Conservation (phyloP, 1,140 invertebrate genomes). For the Penaeus indicus region DNA sequence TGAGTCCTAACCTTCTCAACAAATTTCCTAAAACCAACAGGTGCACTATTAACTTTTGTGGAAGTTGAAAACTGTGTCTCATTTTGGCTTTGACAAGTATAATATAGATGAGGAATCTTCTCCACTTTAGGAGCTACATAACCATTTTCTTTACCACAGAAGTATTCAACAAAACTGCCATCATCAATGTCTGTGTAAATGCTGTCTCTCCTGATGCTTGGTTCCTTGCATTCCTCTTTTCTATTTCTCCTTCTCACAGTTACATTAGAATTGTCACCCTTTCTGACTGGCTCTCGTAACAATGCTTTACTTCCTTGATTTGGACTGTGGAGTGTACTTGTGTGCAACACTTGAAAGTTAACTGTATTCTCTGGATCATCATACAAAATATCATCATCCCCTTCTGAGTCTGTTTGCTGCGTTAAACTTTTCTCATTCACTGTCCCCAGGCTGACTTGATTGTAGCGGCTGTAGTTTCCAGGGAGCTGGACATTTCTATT, state of each 20-base stretch:
- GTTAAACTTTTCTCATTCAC: too few species aligned
- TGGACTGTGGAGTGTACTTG: not conserved
- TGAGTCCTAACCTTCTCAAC: constrained; percentile 48
- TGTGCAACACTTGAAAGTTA: too few species aligned
- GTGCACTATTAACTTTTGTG: constrained; percentile 49
- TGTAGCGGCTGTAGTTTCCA: too few species aligned
- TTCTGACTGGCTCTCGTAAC: not conserved
- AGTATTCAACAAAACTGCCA: constrained; percentile 64
- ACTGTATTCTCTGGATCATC: too few species aligned
- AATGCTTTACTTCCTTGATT: not conserved
- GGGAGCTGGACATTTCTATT: too few species aligned
- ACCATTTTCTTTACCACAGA: constrained; percentile 46
- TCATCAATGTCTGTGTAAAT: constrained; percentile 64
- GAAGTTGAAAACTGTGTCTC: constrained; percentile 65
- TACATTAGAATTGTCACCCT: not conserved
- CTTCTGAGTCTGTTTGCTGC: too few species aligned
- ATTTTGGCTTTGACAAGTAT: constrained; percentile 62
- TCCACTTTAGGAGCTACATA: constrained; percentile 20
- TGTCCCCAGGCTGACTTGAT: too few species aligned
- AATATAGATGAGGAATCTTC: constrained; percentile 51
- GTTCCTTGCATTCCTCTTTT: not conserved
- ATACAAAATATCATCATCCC: too few species aligned
- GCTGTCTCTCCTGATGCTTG: constrained; percentile 52
- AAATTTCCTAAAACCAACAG: constrained; percentile 57
- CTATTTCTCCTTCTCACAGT: not conserved